Base-by-base conservation (phyloP, 1,140 invertebrate genomes). In the Pogonomyrmex californicus region DNA sequence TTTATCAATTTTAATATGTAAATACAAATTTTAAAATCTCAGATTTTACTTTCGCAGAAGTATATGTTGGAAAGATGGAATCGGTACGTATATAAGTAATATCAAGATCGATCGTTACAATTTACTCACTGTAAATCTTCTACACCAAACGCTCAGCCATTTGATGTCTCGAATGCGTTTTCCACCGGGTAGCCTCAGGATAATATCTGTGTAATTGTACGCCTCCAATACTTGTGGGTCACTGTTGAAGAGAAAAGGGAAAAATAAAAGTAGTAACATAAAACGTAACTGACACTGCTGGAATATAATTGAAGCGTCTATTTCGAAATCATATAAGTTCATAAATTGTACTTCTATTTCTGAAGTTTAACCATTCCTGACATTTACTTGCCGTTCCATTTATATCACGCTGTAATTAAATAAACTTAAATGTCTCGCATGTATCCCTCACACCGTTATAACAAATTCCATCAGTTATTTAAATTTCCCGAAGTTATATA, bases 71-170 rank as follows among this genome's bases (percentile, higher is more conserved):
- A 33, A 73, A 33, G 0, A 36, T 38, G 44, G 23, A 51, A 17
- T 58, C 38, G 44, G n/a, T 38, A 49, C 30, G 51, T 58, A 23
- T 9, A 38, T 4, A 33, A 14, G 41, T 36, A 33, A 60, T 36
- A 71, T 73, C 41, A n/a, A 41, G 38, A 60, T 73, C 54, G n/a
- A 76, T 58, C 7, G 23, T 65, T 77, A 6, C 9, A 56, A 71
- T 75, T 81, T 71, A 93, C 97, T 98, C 95, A 99, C 98, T 90
- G 98, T 98, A 94, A 98, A 98, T 93, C 98, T 96, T 89, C 97
- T 95, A 95, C 98, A 98, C 98, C 98, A 99, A 33, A 99, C 97
- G 75, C 98, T 97, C 79, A 99, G 96, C 97, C 98, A 99, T 94
- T 97, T 97, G 94, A 99, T 98, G 95, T 99, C 98, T 91, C 97